Percentiles rank a stretch among this genome's conserved stretches.
Evolutionary conservation across 35 echinoderm and acorn worm genomes (phyloP).

Genomic region (Ptychodera flava): DNA sequence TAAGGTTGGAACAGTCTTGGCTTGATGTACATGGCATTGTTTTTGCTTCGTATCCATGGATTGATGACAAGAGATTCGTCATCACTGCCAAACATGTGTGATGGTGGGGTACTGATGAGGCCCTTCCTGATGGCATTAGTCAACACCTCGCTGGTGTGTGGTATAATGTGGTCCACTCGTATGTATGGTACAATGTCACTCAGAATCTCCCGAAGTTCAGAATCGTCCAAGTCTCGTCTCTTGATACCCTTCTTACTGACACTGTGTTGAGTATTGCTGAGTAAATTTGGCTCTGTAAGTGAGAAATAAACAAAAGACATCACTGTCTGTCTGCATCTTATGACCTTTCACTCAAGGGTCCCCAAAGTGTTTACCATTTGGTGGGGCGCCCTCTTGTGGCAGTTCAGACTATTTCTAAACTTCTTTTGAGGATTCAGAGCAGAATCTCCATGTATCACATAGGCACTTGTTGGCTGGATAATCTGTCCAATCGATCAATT

Average conservation of each 20-base stretch:
- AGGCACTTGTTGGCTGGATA: too few species aligned
- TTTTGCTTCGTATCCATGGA: conserved; percentile 79
- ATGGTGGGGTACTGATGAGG: conserved; percentile 80
- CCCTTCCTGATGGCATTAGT: conserved; percentile 86
- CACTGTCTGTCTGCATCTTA: too few species aligned
- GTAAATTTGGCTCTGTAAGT: conserved; percentile 76
- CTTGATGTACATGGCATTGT: conserved; percentile 40
- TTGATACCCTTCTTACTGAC: conserved; percentile 94
- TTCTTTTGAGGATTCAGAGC: too few species aligned
- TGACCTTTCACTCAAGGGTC: too few species aligned
- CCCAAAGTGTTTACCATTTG: too few species aligned
- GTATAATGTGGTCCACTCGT: conserved; percentile 89
- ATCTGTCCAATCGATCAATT: too few species aligned
- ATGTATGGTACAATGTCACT: conserved; percentile 82
- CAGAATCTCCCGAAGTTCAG: conserved; percentile 86
- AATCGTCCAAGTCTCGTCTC: conserved; percentile 72
- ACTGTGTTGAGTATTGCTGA: conserved; percentile 97
- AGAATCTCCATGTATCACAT: too few species aligned
- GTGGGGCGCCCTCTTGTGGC: too few species aligned
- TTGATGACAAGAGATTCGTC: conserved; percentile 61
- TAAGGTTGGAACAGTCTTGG: conserved; percentile 89
- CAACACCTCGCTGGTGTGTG: conserved; percentile 49
- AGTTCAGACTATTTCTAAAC: too few species aligned
- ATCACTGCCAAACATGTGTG: conserved; percentile 90
- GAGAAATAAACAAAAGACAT: neutral